A percentile compares a stretch with the other conserved stretches of the same genome.
phyloP scores from a whole-genome alignment of 2,797 vertebrate species.

The Onychomys arenicola region DNA sequence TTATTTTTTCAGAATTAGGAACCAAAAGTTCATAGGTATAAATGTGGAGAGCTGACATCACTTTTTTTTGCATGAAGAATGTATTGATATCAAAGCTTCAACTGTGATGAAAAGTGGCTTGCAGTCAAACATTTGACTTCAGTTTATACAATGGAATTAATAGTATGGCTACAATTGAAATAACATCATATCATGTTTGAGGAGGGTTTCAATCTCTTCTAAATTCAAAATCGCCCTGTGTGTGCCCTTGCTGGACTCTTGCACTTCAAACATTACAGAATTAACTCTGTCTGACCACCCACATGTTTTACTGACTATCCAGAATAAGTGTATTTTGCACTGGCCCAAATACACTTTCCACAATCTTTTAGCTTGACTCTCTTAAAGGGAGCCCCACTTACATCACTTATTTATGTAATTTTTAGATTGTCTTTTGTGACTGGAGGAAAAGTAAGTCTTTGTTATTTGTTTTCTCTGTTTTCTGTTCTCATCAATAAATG shows the following conservation, averaged over 20 bases:
- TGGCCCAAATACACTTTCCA: not conserved
- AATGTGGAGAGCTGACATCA: not conserved
- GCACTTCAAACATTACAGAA: not conserved
- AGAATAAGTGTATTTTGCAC: not conserved
- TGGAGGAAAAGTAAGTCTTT: conserved; percentile 40
- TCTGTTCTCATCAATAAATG: conserved; percentile 67
- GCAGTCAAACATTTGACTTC: not conserved
- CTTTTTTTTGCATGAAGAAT: conserved; percentile 22
- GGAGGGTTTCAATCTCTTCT: not conserved
- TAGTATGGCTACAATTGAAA: conserved; percentile 7
- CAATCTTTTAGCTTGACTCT: not conserved
- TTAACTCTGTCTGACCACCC: not conserved
- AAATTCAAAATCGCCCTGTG: not conserved
- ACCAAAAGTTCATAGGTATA: not conserved
- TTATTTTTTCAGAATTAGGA: not conserved
- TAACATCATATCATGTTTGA: not conserved
- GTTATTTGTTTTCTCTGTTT: conserved; percentile 22
- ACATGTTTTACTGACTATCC: not conserved
- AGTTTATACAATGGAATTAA: not conserved
- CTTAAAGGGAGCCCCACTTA: not conserved
- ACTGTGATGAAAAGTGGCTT: not conserved
- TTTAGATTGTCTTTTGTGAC: conserved; percentile 11
- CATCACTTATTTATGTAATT: not conserved
- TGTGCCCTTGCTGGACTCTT: not conserved
- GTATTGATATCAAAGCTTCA: not conserved